These are phyloP conservation scores for Meliscaeva auricollis DNA, from an alignment of 2,888 invertebrate genomes.

Conservation along the genomic window DNA sequence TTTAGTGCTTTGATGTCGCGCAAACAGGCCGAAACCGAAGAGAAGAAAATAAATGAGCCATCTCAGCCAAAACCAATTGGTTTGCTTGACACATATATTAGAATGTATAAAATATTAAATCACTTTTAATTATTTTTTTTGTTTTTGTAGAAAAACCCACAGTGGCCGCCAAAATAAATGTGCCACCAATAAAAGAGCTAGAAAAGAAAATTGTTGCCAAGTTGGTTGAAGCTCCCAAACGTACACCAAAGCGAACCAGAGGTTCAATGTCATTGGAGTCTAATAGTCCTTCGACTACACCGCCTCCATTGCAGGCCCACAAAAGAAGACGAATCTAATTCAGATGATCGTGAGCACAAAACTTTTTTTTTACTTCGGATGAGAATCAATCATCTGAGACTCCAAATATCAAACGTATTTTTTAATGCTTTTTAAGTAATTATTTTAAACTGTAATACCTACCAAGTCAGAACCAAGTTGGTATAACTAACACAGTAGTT, in stretches of 20 bases:
- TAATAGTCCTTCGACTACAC: conserved; percentile 84
- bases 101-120: too few species aligned
- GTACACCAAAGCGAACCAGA: conserved; percentile 83
- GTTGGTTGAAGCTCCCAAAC: conserved; percentile 81
- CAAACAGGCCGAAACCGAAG: conserved; percentile 79
- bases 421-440: conserved; percentile 24
- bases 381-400: not conserved
- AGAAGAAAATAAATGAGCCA: conserved; percentile 65
- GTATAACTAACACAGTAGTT: conserved; percentile 61
- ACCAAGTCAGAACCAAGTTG: conserved; percentile 55
- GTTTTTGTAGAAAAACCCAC: conserved; percentile 77
- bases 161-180: conserved; percentile 60
- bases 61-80: conserved; percentile 77
- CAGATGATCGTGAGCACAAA: conserved; percentile 13
- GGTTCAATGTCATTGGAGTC: conserved; percentile 84
- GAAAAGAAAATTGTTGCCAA: conserved; percentile 82
- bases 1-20: conserved; percentile 82
- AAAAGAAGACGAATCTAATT: conserved; percentile 83
- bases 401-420: conserved; percentile 16
- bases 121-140: too few species aligned
- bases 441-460: conserved; percentile 33
- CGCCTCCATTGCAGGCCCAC: conserved; percentile 81
- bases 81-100: conserved; percentile 52
- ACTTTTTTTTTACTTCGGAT: not conserved
- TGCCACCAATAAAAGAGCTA: conserved; percentile 79